Evolutionary conservation across 23 tunicate genomes (phyloP).

Genomic region (Trididemnum clinides): DNA sequence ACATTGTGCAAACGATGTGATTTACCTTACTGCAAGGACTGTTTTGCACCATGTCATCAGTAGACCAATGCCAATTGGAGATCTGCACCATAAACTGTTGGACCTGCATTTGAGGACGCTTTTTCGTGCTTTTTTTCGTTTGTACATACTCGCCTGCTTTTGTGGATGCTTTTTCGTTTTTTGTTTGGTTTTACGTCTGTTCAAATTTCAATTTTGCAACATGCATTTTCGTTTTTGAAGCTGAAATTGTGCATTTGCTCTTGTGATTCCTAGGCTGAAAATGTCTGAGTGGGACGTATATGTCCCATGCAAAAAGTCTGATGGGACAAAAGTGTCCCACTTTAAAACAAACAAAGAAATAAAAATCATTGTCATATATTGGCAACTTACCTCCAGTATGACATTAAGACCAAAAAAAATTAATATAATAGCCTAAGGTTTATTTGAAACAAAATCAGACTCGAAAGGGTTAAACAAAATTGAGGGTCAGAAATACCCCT

Average conservation of each 20-base stretch:
- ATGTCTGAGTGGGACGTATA: constrained; percentile 22
- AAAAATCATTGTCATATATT: neutral
- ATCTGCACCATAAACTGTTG: constrained; percentile 13
- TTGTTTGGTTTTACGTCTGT: constrained; percentile 20
- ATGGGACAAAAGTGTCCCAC: constrained; percentile 34
- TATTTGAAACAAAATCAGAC: constrained; percentile 16
- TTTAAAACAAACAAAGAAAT: constrained; percentile 17
- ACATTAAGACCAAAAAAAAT: constrained; percentile 11
- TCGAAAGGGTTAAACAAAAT: constrained; percentile 21
- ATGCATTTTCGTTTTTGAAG: constrained; percentile 11
- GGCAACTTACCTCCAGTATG: constrained; percentile 22
- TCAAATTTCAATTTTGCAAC: constrained; percentile 15
- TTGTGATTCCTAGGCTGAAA: neutral
- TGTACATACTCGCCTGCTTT: constrained; percentile 21
- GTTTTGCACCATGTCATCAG: constrained; percentile 33
- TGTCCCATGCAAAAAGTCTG: constrained; percentile 36
- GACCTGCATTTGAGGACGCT: neutral
- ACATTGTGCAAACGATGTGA: constrained; percentile 10
- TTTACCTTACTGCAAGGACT: constrained; percentile 33
- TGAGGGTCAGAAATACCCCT: too few relatives aligned
- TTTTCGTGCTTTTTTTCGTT: constrained; percentile 7
- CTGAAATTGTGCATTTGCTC: constrained; percentile 15
- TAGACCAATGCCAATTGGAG: constrained; percentile 12
- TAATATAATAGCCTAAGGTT: constrained; percentile 14
- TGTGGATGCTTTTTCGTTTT: constrained; percentile 18